phyloP scores from a whole-genome alignment of 2,888 invertebrate genomes.

The Pterostichus niger region DNA sequence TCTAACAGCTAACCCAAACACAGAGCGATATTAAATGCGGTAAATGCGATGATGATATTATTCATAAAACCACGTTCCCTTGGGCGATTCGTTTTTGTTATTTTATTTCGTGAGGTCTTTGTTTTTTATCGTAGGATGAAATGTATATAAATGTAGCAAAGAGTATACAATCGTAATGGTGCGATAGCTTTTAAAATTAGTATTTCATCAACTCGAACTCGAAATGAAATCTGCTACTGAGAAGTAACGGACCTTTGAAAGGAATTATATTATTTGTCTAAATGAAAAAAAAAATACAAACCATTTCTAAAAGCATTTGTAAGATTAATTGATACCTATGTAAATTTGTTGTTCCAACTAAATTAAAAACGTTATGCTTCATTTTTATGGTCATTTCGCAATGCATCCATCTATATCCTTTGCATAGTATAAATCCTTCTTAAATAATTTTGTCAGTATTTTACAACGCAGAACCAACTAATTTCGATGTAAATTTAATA shows the following conservation, averaged over 20 bases:
- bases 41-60: constrained; percentile 8
- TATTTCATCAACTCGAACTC: background rate
- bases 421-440: no score
- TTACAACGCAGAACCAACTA: no score
- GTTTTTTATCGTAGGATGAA: background rate
- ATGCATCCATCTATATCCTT: no score
- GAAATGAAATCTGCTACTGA: background rate
- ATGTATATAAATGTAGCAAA: background rate
- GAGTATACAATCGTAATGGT: background rate
- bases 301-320: no score
- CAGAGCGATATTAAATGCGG: background rate
- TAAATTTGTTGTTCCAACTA: no score
- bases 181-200: background rate
- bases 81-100: background rate
- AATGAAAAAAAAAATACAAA: no score
- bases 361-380: no score
- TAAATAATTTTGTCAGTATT: no score
- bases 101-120: background rate
- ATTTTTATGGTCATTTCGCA: no score
- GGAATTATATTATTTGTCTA: background rate
- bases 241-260: background rate
- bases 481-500: no score
- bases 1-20: background rate
- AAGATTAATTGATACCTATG: no score
- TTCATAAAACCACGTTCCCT: background rate